Percentiles rank a stretch among this genome's conserved stretches.
These are phyloP conservation scores for Conus canariensis DNA, from an alignment of 2,888 invertebrate genomes.

Conservation along the genomic window DNA sequence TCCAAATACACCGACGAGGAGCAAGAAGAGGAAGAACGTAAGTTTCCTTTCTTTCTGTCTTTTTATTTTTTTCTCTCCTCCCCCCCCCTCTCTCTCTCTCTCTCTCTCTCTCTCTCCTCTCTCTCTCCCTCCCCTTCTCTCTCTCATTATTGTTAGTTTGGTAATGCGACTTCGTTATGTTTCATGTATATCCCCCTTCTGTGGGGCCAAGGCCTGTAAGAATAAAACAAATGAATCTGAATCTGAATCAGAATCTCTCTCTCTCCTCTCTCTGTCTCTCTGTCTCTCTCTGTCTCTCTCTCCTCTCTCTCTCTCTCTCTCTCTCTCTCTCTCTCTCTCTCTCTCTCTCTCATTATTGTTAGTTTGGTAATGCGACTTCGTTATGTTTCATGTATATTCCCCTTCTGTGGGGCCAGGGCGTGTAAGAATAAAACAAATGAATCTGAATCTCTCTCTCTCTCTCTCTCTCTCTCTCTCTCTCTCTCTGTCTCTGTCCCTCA, in stretches of 20 bases:
- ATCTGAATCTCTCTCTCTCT: no score
- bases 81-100: not conserved
- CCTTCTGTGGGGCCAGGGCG: no score
- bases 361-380: no score
- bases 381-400: no score
- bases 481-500: no score
- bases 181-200: no score
- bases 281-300: not conserved
- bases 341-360: no score
- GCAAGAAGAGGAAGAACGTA: not conserved
- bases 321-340: no score
- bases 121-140: not conserved
- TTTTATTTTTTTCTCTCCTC: not conserved
- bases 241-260: not conserved
- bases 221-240: not conserved
- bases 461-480: no score
- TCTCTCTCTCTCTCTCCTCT: not conserved
- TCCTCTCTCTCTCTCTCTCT: not conserved
- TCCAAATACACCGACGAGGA: not conserved
- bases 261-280: not conserved
- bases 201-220: no score
- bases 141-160: not conserved
- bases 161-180: not conserved
- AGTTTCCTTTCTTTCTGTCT: not conserved
- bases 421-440: no score